Evolutionary conservation across 2,113 vertebrate genomes (phyloP).

Genomic region (Alces alces): DNA sequence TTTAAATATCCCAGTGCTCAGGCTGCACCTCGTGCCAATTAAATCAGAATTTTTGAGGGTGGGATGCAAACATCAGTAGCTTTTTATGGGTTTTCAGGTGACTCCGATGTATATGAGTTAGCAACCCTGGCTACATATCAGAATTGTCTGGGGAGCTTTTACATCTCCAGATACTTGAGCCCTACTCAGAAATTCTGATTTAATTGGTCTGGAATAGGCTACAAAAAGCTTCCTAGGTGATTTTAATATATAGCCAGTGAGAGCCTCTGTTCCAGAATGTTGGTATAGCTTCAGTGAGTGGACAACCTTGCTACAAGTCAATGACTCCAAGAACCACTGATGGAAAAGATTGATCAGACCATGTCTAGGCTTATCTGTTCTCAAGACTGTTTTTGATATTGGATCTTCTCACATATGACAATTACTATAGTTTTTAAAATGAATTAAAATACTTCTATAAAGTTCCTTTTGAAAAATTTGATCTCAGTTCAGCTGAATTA

Average conservation of each 20-base stretch:
- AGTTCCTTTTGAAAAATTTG: constrained; percentile 17
- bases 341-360: not conserved
- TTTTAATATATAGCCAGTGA: not conserved
- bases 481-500: not conserved
- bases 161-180: constrained; percentile 13
- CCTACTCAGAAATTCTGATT: constrained; percentile 41
- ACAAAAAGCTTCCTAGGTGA: constrained; percentile 43
- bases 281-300: not conserved
- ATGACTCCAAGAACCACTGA: not conserved
- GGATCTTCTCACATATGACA: not conserved
- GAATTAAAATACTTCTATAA: constrained; percentile 37
- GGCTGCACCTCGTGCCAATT: constrained; percentile 30
- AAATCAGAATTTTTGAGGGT: constrained; percentile 51
- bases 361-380: not conserved
- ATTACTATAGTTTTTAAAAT: not conserved
- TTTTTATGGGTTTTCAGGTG: constrained; percentile 50
- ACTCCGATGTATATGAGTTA: not conserved
- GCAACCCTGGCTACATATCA: constrained; percentile 15
- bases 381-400: not conserved
- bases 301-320: not conserved
- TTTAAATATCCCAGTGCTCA: constrained; percentile 33
- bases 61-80: not conserved
- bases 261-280: not conserved
- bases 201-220: constrained; percentile 48
- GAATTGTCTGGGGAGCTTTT: constrained; percentile 45